Evolutionary conservation across 2,797 vertebrate genomes (phyloP).

Genomic region (Garrulus glandarius): DNA sequence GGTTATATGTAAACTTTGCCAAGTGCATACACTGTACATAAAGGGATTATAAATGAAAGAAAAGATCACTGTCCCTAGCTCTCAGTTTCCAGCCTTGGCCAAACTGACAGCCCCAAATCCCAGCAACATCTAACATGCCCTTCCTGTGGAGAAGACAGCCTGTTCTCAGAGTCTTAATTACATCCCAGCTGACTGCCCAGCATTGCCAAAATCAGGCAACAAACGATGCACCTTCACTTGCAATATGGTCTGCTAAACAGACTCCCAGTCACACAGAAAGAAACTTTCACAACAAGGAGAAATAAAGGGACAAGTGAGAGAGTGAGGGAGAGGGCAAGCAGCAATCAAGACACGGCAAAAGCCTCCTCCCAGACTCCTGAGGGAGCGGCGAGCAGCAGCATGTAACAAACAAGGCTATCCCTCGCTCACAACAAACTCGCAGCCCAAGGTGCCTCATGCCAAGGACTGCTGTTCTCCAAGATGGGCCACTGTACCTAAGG

Average conservation of each 20-base stretch:
- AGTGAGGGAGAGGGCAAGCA: constrained; percentile 69
- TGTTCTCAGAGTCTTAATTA: constrained; percentile 91
- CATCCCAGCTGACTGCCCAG: constrained; percentile 91
- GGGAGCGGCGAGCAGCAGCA: constrained; percentile 37
- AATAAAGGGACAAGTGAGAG: constrained; percentile 68
- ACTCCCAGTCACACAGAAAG: constrained; percentile 74
- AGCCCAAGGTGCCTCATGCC: constrained; percentile 67
- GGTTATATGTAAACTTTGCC: constrained; percentile 80
- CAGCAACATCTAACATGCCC: constrained; percentile 93
- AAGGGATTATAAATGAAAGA: constrained; percentile 96
- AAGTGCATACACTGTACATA: constrained; percentile 84
- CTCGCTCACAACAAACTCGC: constrained; percentile 22
- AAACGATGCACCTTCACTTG: constrained; percentile 84
- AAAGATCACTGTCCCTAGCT: constrained; percentile 88
- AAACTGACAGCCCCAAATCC: constrained; percentile 88
- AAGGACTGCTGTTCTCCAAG: constrained; percentile 75
- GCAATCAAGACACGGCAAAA: constrained; percentile 28
- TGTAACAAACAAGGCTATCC: constrained; percentile 62
- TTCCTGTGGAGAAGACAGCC: constrained; percentile 94
- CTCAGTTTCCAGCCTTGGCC: constrained; percentile 85
- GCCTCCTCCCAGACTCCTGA: constrained; percentile 18
- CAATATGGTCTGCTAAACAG: constrained; percentile 90
- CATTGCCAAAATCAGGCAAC: constrained; percentile 87
- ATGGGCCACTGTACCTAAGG: constrained; percentile 64
- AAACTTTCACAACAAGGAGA: constrained; percentile 70